These are phyloP conservation scores for Pseudomyrmex dendroicus DNA, from an alignment of 1,140 invertebrate genomes.

Conservation along the genomic window DNA sequence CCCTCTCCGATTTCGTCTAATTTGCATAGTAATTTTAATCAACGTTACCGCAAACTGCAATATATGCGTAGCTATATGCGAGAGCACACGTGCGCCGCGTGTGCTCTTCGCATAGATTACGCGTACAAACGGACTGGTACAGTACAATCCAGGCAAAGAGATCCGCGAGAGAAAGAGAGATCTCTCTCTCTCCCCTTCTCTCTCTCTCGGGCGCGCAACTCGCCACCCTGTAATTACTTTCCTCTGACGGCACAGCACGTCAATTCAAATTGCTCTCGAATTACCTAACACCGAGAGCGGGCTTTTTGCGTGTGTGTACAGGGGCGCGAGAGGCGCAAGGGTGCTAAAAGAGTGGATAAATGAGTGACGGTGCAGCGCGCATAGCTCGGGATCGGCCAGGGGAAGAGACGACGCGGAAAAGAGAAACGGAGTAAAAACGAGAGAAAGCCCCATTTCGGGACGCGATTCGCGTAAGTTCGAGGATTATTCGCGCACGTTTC, in stretches of 20 bases:
- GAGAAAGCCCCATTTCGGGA: conserved; percentile 33
- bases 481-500: conserved; percentile 59
- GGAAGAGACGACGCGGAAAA: background rate
- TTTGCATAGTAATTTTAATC: conserved; percentile 81
- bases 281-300: conserved; percentile 72
- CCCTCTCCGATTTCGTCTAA: conserved; percentile 64
- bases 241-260: conserved; percentile 75
- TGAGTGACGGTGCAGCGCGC: conserved; percentile 5
- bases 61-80: conserved; percentile 41
- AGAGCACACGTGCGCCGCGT: conserved; percentile 13
- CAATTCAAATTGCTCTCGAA: conserved; percentile 82
- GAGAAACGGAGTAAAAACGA: background rate
- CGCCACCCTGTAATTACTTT: conserved; percentile 80
- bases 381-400: conserved; percentile 2
- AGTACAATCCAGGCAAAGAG: conserved; percentile 43
- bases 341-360: conserved; percentile 46
- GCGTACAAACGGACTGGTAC: conserved; percentile 23
- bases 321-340: background rate
- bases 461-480: conserved; percentile 64
- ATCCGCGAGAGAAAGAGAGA: conserved; percentile 10
- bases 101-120: conserved; percentile 59
- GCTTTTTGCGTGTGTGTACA: conserved; percentile 1
- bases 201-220: conserved; percentile 56
- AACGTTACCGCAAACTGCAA: conserved; percentile 74
- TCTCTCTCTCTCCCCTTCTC: conserved; percentile 20